Evolutionary conservation across 1,140 invertebrate genomes (phyloP).

Genomic region (Acromyrmex echinatior): DNA sequence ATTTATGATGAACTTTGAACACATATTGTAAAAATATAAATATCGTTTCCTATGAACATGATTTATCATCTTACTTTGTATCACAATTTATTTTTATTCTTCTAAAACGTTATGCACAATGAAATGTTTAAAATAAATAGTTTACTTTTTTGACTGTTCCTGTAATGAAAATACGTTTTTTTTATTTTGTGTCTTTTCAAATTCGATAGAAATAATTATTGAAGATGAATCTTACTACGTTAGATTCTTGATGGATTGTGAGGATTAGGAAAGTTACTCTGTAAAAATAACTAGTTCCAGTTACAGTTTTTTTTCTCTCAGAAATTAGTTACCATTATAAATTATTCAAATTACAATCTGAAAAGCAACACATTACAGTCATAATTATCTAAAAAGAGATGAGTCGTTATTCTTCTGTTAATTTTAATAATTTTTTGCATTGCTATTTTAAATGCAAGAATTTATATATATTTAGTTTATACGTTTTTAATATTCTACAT

Average conservation of each 20-base stretch:
- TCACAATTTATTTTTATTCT: neutral
- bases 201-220: neutral
- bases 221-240: neutral
- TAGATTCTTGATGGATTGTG: neutral
- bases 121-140: neutral
- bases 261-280: neutral
- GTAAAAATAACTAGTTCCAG: too few species aligned
- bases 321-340: too few species aligned
- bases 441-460: too few species aligned
- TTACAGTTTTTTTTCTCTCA: too few species aligned
- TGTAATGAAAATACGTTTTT: neutral
- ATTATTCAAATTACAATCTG: too few species aligned
- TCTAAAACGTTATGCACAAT: neutral
- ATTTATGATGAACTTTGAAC: neutral
- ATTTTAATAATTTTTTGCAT: too few species aligned
- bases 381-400: too few species aligned
- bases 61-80: neutral
- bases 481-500: too few species aligned
- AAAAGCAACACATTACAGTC: too few species aligned
- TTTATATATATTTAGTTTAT: too few species aligned
- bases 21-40: constrained; percentile 2
- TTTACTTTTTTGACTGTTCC: neutral
- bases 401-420: too few species aligned
- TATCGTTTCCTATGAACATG: neutral
- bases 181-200: neutral